Base-by-base conservation (phyloP, 2,113 vertebrate species). In the Stomatorhinus ivindoensis region DNA sequence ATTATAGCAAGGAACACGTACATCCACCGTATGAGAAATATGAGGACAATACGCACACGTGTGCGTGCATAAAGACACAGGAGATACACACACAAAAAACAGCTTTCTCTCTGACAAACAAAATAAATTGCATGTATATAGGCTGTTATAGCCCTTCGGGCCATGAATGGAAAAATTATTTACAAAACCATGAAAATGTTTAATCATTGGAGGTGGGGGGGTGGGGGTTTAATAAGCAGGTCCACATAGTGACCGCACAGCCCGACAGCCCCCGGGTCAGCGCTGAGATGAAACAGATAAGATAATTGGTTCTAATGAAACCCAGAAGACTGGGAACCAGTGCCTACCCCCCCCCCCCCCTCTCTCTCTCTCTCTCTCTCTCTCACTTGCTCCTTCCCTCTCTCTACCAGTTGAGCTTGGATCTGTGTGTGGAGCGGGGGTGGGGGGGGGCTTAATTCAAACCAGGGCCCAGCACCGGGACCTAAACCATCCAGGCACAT, bases 261-360 rank as follows among this genome's bases (percentile, higher is more conserved):
- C 96, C 97, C 97, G 97, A 97, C 97, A 97, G 96, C 97, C 97
- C 97, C 96, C 96, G 96, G 98, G 98, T 97, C 97, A 98, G 96
- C 95, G 94, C 94, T 97, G 97, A 98, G 98, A 99, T 98, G 97
- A 99, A 99, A 98, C 97, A 99, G 98, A 99, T 99, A 99, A 99
- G 98, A 99, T 98, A 98, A 99, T 99, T 99, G 97, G 97, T 95
- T 97, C 93, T 99, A 99, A 99, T 99, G 97, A 97, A 98, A 98
- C 97, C 98, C 98, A 99, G 98, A 98, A 97, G 95, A 96, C 94
- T 93, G 1, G 88, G 91, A 92, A 35, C 92, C 85, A 31, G 39
- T 13, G 9, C 39, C 21, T 10, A 24, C 19, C 0, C 42, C 7
- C 24, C 6, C 44, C 5, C 84, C 0, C 86, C 48, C 13, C 35